A percentile compares a stretch with the other conserved stretches of the same genome.
These are phyloP conservation scores for Melanocharis versteri DNA, from an alignment of 2,113 vertebrate species.

Conservation along the genomic window DNA sequence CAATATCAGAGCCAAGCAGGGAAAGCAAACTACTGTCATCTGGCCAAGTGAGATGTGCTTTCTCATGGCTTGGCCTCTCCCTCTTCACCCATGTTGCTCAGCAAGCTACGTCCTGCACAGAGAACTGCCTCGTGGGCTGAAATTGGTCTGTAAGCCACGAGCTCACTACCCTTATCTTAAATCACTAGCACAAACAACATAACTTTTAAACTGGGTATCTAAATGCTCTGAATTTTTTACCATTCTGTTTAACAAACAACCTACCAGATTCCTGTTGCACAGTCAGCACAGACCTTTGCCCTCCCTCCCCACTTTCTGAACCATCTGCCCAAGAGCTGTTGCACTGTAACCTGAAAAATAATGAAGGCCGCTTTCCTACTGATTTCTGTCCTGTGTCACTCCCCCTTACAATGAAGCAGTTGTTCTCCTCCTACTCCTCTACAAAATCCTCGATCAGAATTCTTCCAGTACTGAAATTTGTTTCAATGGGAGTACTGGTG, in stretches of 20 bases:
- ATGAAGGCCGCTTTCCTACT: neutral
- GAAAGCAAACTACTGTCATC: neutral
- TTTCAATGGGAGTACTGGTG: neutral
- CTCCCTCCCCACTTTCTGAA: neutral
- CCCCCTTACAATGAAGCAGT: neutral
- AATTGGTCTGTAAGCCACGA: neutral
- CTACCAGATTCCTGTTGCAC: neutral
- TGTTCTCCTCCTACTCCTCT: constrained; percentile 2
- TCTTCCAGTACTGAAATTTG: neutral
- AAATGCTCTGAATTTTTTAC: neutral
- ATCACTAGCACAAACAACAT: neutral
- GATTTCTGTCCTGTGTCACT: neutral
- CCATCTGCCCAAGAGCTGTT: neutral
- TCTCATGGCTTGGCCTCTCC: neutral
- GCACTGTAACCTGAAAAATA: constrained; percentile 13
- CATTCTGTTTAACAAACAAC: neutral
- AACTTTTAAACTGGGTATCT: neutral
- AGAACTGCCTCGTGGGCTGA: neutral
- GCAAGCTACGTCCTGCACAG: neutral
- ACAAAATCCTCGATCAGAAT: neutral
- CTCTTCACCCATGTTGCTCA: neutral
- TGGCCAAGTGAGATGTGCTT: neutral
- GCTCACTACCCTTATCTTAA: neutral
- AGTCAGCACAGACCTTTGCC: neutral
- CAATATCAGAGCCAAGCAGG: neutral